A percentile compares a stretch with the other conserved stretches of the same genome.
These are phyloP conservation scores for Heliconius ismenius DNA, from an alignment of 2,888 invertebrate genomes.

Conservation along the genomic window DNA sequence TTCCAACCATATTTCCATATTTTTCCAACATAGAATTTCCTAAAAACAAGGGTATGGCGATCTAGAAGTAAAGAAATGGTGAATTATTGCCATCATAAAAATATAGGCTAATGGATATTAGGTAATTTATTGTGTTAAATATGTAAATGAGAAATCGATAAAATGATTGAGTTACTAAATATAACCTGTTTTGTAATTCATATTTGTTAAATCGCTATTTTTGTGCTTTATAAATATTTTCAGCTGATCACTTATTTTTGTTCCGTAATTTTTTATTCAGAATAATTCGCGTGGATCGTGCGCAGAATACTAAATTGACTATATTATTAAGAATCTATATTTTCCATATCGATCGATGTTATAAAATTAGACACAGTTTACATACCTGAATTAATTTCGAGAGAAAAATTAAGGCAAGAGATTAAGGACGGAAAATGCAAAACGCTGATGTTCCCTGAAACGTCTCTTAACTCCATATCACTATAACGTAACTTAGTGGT, in stretches of 20 bases:
- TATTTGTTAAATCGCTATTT: neutral
- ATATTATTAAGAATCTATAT: neutral
- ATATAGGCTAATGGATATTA: conserved; percentile 11
- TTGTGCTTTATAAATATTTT: neutral
- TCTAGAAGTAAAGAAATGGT: neutral
- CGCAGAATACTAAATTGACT: neutral
- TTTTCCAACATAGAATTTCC: conserved; percentile 27
- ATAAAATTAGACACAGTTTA: conserved; percentile 34
- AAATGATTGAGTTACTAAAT: neutral
- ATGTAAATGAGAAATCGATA: neutral
- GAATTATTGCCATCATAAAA: conserved; percentile 5
- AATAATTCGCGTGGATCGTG: neutral
- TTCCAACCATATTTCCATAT: conserved; percentile 30
- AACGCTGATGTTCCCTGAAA: conserved; percentile 66
- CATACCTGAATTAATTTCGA: conserved; percentile 69
- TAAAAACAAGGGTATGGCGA: neutral
- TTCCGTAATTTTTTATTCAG: neutral
- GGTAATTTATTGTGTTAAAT: neutral
- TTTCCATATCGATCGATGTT: neutral
- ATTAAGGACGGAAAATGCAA: conserved; percentile 77
- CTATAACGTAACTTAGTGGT: conserved; percentile 71
- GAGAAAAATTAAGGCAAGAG: conserved; percentile 66
- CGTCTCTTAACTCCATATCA: conserved; percentile 78
- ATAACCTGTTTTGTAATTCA: neutral
- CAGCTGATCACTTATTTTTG: neutral